Conservation (phyloP, 2,797 vertebrate species). For the Calcarius lapponicus region DNA sequence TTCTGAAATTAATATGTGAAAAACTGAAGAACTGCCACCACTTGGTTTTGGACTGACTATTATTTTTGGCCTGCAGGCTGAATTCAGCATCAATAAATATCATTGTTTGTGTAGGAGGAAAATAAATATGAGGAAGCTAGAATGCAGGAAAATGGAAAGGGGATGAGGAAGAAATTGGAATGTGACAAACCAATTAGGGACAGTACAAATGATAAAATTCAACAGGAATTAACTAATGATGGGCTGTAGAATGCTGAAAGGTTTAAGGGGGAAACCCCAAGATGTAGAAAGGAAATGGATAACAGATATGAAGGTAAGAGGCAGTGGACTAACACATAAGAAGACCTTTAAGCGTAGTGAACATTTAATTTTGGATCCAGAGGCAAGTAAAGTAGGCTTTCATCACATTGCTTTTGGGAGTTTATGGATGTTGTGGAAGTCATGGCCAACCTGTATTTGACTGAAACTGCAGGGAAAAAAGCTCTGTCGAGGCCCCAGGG, state of each 20-base stretch:
- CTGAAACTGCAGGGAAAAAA: neutral
- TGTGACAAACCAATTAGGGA: neutral
- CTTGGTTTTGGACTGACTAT: slow-evolving; percentile 57
- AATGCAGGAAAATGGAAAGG: neutral
- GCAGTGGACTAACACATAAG: slow-evolving; percentile 13
- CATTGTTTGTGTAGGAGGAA: slow-evolving; percentile 33
- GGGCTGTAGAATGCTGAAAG: neutral
- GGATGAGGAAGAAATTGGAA: slow-evolving; percentile 31
- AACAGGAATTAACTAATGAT: slow-evolving; percentile 34
- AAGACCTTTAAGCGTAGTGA: neutral
- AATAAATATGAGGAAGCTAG: slow-evolving; percentile 4
- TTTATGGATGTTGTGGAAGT: neutral
- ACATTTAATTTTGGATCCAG: slow-evolving; percentile 6
- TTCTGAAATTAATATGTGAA: slow-evolving; percentile 75
- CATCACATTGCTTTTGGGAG: neutral
- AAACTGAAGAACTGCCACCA: slow-evolving; percentile 62
- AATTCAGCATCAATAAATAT: slow-evolving; percentile 65
- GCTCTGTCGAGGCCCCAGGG: neutral
- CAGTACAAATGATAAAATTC: slow-evolving; percentile 31
- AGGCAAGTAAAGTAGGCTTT: neutral
- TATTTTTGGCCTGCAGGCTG: slow-evolving; percentile 64
- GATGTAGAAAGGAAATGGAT: neutral
- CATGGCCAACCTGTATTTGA: neutral
- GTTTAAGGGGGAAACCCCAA: neutral
- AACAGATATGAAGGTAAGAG: neutral